phyloP scores from a whole-genome alignment of 1,140 invertebrate genomes.

The Meloidogyne chitwoodi region DNA sequence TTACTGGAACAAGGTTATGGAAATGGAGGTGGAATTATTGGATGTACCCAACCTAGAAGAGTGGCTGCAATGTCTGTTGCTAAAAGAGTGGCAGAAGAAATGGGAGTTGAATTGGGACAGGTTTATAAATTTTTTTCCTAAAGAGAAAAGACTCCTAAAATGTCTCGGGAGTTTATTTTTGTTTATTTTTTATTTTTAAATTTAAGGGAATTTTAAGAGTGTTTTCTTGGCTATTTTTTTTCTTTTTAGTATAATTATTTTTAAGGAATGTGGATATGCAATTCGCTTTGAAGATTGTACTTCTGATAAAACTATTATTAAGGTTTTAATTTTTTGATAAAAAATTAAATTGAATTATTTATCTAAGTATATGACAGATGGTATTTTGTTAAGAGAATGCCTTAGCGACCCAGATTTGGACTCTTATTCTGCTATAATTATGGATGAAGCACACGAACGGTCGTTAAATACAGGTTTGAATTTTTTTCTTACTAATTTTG shows the following conservation, averaged over 20 bases:
- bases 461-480: conserved; percentile 71
- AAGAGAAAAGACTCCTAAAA: no score
- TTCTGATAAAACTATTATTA: conserved; percentile 64
- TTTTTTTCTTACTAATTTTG: background rate
- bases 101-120: conserved; percentile 75
- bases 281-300: conserved; percentile 99
- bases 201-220: no score
- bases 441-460: conserved; percentile 96
- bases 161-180: no score
- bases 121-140: background rate
- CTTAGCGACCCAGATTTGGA: conserved; percentile 46
- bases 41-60: conserved; percentile 78
- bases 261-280: conserved; percentile 77
- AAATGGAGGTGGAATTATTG: conserved; percentile 80
- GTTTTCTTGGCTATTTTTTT: no score
- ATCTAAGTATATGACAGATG: conserved; percentile 55
- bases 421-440: conserved; percentile 73
- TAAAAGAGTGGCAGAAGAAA: conserved; percentile 96
- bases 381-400: conserved; percentile 48
- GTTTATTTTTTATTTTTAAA: no score
- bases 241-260: background rate
- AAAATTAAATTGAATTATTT: no score
- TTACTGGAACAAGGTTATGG: conserved; percentile 96
- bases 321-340: conserved; percentile 62
- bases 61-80: conserved; percentile 99